Base-by-base conservation (phyloP, 2,888 invertebrate species). In the Rotaria socialis region DNA sequence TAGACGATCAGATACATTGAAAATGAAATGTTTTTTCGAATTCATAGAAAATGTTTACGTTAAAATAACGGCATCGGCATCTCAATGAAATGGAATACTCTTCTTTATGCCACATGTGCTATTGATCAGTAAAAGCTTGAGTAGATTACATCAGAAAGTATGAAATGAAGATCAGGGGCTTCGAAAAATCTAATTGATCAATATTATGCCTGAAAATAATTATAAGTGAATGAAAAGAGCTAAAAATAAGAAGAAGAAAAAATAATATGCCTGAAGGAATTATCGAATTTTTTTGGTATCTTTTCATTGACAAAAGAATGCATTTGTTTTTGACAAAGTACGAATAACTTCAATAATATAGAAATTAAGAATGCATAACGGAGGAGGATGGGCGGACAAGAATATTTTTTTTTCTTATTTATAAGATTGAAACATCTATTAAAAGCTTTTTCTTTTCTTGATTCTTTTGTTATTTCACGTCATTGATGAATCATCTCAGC, bases 121-220 rank as follows among this genome's bases (percentile, higher is more conserved):
- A n/a, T 60, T 60, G 58, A 60, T 60, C 58, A 60, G n/a, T 60
- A 60, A 60, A n/a, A 27, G 58, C 58, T 60, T 60, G 58, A 60
- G n/a, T 60, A 60, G n/a, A 60, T 60, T 60, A 60, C 58, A 60
- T 60, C 58, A 60, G 58, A 60, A 11, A 60, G 58, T 27, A 60
- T 60, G 5, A 24, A 60, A 27, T 27, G 58, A 60, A 60, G 14
- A n/a, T 24, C n/a, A 60, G 58, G 27, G 58, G 58, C 58, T 60
- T 60, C 58, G n/a, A 50, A 60, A 60, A 60, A 14, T 60, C 58
- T 60, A 60, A 60, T 60, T 60, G 58, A 60, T 60, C 58, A 60
- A 27, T 14, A 60, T n/a, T 52, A 52, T 52, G 14, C 16, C 11
- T n/a, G 58, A 11, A 60, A 35, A 35, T 35, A 35, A 35, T 14